Base-by-base conservation (phyloP, 1,140 invertebrate species). In the Halictus rubicundus region DNA sequence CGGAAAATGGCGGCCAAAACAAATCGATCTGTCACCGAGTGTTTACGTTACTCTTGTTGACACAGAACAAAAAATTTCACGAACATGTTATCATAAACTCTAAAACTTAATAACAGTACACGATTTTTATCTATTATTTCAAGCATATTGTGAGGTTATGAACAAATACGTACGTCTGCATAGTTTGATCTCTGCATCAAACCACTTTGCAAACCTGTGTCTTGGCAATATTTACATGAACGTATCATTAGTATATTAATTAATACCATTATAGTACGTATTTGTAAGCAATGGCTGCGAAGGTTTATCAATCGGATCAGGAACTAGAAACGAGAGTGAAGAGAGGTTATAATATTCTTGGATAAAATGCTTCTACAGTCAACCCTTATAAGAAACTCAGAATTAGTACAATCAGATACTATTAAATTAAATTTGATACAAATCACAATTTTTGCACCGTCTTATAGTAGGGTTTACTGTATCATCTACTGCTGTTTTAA, bases 281-380 rank as follows among this genome's bases (percentile, higher is more conserved):
- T 46, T 3, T 71, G 10, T 25, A 64, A 78, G 61, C 61, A 54
- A 91, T 92, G 91, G 77, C 89, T 42, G 85, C 88, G 12, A 92
- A 93, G 79, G 82, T 92, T 42, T 93, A 92, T 88, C 92, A 91
- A 83, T 75, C 92, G 10, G 95, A 96, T 93, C 93, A 94, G 37
- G 95, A 96, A 88, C 90, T 96, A 74, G 95, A 96, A 90, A 93
- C 94, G 0, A 96, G 95, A 92, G 95, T 96, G 1, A 96, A 96
- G 80, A 96, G 96, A 95, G 95, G 96, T 96, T 93, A 85, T 84
- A 76, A 83, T 66, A 57, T n/a, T 37, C 19, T 37, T 46, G 23
- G 27, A 25, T 66, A 23, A 12, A 25, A 81, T 59, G 5, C 74
- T 32, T 70, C 60, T 16, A 61, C 16, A 27, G 16, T 52, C 3